Evolutionary conservation across 2,888 invertebrate species (phyloP), one percentile per base, ranked within the genome.

Genomic region (Amaurobius ferox): DNA sequence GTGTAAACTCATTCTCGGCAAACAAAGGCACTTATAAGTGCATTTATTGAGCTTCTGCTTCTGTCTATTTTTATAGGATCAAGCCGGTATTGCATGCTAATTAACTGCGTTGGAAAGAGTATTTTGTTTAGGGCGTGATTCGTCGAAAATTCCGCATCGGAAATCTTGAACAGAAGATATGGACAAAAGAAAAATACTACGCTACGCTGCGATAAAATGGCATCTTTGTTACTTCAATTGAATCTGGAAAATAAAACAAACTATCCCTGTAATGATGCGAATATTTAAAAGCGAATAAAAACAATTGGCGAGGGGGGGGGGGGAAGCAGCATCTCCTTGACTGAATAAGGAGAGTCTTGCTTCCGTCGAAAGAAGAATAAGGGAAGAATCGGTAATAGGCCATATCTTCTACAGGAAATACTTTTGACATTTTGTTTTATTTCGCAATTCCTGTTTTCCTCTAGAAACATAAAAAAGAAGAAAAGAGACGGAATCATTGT

Each of bases 101-200:
- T 55, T 55, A 55, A 55, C 23, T 23, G 23, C 23, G 23, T 13
- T 3, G 23, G 23, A 11, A 23, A 35, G 23, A 62, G 28, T 26
- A 62, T 62, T n/a, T 16, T 35, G 7, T 19, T 32, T 16, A 40
- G 67, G 67, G 77, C 77, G 77, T 78, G 78, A 78, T 16, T 78
- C 66, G n/a, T 30, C 79, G 55, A 26, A 79, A 73, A 79, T 73
- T 79, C 72, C 66, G 61, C 79, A 55, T 73, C 72, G 32, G 55
- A 66, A 66, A 44, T 35, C 72, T 79, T 44, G 26, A 72, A 73
- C 39, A 79, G 64, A 66, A 55, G n/a, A n/a, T n/a, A 67, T 3
- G 55, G 23, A 67, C 71, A 55, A 79, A 72, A 79, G 72, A 48
- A 44, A 26, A 61, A 70, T 40, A 70, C 28, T 35, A 70, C 78